Conservation (phyloP, 2,113 vertebrate species). For the Cranoglanis bouderius region DNA sequence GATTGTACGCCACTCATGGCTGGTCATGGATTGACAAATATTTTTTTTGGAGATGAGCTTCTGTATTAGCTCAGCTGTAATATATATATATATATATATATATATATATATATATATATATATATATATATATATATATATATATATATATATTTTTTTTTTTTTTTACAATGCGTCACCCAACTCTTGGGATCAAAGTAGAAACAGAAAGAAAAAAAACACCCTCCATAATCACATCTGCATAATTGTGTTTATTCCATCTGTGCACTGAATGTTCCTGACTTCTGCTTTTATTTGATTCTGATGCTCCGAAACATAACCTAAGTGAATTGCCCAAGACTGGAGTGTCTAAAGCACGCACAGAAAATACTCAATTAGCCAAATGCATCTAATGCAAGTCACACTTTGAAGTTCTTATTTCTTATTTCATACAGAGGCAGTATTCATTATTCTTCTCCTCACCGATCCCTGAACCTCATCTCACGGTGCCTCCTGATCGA, state of each 20-base stretch:
- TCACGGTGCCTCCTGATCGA: background rate
- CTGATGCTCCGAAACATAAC: background rate
- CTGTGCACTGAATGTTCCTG: constrained; percentile 28
- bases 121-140: too few species aligned
- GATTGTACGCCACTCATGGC: constrained; percentile 20
- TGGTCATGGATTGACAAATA: constrained; percentile 39
- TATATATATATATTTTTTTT: too few species aligned
- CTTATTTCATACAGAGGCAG: background rate
- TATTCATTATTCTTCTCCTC: constrained; percentile 8
- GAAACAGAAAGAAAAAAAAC: background rate
- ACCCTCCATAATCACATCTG: constrained; percentile 16
- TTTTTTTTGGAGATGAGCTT: constrained; percentile 26
- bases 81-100: background rate
- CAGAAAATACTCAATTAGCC: constrained; percentile 5
- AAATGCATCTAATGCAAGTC: background rate
- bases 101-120: too few species aligned
- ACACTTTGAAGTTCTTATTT: background rate
- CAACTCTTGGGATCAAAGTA: background rate
- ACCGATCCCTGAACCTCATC: background rate
- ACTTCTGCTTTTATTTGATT: constrained; percentile 4
- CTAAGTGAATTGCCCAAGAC: background rate
- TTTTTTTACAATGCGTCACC: background rate
- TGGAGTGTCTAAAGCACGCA: background rate
- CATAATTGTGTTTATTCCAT: constrained; percentile 35
- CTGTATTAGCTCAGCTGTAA: constrained; percentile 33